A percentile compares a stretch with the other conserved stretches of the same genome.
Conservation (phyloP, 1,140 invertebrate species). For the Babylonia areolata region DNA sequence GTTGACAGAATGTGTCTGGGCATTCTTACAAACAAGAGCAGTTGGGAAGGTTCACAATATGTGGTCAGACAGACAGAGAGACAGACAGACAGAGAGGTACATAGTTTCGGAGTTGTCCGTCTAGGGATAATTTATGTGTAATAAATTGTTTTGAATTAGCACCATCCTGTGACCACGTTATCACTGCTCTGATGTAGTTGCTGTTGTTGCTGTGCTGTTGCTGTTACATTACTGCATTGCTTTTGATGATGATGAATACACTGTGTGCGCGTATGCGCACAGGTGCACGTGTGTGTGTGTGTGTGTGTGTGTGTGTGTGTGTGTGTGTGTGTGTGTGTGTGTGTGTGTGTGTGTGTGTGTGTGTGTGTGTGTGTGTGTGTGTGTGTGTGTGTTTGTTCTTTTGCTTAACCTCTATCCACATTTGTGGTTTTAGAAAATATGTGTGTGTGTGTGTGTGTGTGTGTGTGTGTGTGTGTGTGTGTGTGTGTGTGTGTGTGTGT, state of each 20-base stretch:
- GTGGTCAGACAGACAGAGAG: too few species aligned
- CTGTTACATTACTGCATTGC: neutral
- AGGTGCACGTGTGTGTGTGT: neutral
- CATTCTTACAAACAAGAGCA: too few species aligned
- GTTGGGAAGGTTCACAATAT: too few species aligned
- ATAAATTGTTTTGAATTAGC: too few species aligned
- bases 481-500: constrained; percentile 11
- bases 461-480: neutral
- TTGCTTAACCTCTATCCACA: too few species aligned
- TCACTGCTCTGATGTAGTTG: neutral
- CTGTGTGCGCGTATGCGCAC: neutral
- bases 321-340: neutral
- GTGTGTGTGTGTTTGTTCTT: neutral
- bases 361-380: neutral
- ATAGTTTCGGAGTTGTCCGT: too few species aligned
- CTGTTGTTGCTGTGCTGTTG: neutral
- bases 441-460: neutral
- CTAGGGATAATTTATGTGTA: too few species aligned
- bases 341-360: neutral
- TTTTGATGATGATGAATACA: too few species aligned
- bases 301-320: neutral
- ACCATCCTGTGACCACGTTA: neutral
- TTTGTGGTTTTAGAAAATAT: neutral
- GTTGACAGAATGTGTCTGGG: too few species aligned
- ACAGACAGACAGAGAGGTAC: too few species aligned